phyloP scores from a whole-genome alignment of 2,113 vertebrate genomes.

The Coptodon rendalli region DNA sequence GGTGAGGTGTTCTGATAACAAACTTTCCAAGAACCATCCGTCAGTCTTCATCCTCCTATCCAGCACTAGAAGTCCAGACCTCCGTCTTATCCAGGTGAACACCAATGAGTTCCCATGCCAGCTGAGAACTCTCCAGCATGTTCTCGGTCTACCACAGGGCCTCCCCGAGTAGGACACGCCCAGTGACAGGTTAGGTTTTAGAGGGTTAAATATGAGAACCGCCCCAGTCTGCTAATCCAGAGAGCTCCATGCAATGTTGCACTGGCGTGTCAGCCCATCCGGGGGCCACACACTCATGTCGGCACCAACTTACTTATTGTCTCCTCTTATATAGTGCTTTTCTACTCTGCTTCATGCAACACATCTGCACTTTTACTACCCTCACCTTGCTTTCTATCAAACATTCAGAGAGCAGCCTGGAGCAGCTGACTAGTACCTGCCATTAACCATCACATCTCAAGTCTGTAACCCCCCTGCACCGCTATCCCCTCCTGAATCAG shows the following conservation, averaged over 20 bases:
- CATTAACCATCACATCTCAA: background rate
- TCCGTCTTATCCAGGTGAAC: background rate
- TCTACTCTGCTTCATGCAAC: background rate
- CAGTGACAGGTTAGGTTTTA: background rate
- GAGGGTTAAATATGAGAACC: background rate
- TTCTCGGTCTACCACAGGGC: background rate
- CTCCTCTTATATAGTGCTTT: background rate
- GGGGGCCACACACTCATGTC: background rate
- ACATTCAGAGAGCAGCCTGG: background rate
- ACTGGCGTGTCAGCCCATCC: background rate
- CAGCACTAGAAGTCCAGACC: background rate
- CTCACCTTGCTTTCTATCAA: background rate
- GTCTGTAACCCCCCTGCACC: background rate
- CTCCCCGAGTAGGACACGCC: background rate
- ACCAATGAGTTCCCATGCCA: background rate
- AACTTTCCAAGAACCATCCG: fast-evolving
- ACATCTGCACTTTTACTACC: background rate
- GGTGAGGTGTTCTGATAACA: background rate
- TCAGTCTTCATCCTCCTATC: background rate
- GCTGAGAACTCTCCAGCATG: background rate
- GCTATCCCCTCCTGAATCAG: background rate
- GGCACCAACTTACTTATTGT: background rate
- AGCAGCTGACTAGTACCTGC: background rate
- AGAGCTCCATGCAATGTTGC: background rate
- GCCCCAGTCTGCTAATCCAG: background rate